Conservation (phyloP, 1,140 invertebrate species). For the Periplaneta americana region DNA sequence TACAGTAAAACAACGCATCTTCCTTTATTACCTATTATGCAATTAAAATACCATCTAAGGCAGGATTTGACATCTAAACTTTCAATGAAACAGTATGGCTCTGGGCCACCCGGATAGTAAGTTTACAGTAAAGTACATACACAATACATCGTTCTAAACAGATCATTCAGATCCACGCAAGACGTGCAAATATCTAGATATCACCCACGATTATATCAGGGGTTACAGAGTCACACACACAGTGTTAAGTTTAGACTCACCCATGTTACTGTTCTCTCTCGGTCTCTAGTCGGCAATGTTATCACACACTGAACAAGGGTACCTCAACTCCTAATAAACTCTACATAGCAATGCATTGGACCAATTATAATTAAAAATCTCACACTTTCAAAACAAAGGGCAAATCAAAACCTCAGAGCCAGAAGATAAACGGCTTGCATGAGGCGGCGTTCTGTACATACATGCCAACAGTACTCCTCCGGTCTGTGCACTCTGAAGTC, state of each 20-base stretch:
- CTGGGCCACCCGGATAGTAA: neutral
- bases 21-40: neutral
- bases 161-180: neutral
- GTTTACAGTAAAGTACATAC: neutral
- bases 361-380: neutral
- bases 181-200: neutral
- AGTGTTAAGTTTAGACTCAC: neutral
- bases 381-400: neutral
- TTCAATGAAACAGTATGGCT: neutral
- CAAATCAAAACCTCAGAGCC: neutral
- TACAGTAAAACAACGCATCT: neutral
- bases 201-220: neutral
- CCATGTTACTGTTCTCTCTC: neutral
- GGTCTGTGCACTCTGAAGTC: neutral
- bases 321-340: neutral
- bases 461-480: neutral
- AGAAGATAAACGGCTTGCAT: neutral
- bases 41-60: neutral
- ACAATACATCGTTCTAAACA: neutral
- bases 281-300: neutral
- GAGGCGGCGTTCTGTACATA: neutral
- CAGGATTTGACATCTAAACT: neutral
- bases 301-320: neutral
- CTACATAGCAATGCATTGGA: neutral
- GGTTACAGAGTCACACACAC: neutral